These are phyloP conservation scores for Syritta pipiens DNA, from an alignment of 2,888 invertebrate species.

Conservation along the genomic window DNA sequence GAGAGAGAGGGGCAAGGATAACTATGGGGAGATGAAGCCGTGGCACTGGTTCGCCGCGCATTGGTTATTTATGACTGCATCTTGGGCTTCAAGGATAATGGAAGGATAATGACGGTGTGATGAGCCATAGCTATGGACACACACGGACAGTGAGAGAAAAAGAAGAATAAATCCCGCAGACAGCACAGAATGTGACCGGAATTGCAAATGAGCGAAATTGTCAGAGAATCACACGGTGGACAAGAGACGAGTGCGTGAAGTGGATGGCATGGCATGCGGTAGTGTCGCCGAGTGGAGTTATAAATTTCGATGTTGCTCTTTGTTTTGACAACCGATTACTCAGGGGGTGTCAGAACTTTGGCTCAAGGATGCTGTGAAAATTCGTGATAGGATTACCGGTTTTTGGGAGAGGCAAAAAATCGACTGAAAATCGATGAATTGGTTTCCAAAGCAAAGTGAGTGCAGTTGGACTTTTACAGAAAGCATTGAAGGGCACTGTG, in stretches of 20 bases:
- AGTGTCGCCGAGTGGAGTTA: neutral
- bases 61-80: conserved; percentile 56
- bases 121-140: conserved; percentile 46
- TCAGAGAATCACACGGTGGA: conserved; percentile 13
- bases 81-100: conserved; percentile 52
- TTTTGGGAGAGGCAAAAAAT: too few species aligned
- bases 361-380: too few species aligned
- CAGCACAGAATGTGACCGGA: conserved; percentile 30
- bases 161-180: conserved; percentile 44
- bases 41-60: neutral
- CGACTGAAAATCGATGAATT: too few species aligned
- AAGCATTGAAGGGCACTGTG: too few species aligned
- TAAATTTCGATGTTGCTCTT: neutral
- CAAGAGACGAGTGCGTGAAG: neutral
- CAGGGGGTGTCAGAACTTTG: too few species aligned
- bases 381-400: too few species aligned
- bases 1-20: neutral
- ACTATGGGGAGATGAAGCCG: neutral
- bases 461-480: too few species aligned
- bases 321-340: too few species aligned
- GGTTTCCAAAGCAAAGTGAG: too few species aligned
- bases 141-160: too few species aligned
- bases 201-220: conserved; percentile 16
- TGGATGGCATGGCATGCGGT: neutral
- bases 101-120: conserved; percentile 55